A percentile compares a stretch with the other conserved stretches of the same genome.
Conservation (phyloP, 2,113 vertebrate genomes). For the Progne subis region DNA sequence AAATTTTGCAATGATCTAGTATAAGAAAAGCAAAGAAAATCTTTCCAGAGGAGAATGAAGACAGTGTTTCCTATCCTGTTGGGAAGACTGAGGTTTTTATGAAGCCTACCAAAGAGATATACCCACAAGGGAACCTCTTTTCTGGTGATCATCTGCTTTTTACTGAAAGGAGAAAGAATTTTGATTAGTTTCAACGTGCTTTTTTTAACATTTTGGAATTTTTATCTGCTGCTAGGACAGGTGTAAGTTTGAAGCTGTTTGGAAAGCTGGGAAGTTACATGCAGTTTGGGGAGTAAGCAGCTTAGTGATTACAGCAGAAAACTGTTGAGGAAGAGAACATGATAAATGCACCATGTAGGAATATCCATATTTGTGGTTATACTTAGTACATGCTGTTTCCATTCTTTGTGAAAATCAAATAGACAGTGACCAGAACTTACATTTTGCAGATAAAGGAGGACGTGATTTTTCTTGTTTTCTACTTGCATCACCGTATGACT, state of each 20-base stretch:
- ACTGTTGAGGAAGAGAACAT: not conserved
- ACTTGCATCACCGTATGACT: conserved; percentile 32
- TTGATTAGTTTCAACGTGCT: not conserved
- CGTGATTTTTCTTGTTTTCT: conserved; percentile 57
- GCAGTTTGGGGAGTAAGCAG: not conserved
- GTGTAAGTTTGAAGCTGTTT: not conserved
- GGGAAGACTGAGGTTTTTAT: not conserved
- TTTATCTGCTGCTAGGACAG: not conserved
- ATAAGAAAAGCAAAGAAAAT: not conserved
- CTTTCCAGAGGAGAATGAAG: not conserved
- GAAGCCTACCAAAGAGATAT: not conserved
- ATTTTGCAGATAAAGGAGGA: conserved; percentile 55
- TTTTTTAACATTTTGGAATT: not conserved
- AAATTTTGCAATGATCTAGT: not conserved
- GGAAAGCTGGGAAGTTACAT: not conserved
- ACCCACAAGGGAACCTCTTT: not conserved
- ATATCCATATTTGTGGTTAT: not conserved
- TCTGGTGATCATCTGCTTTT: not conserved
- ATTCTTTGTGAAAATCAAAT: not conserved
- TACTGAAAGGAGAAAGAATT: not conserved
- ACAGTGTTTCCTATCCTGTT: not conserved
- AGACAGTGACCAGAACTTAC: conserved; percentile 47
- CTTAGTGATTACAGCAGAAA: not conserved
- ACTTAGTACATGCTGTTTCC: not conserved
- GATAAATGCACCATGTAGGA: not conserved